Evolutionary conservation across 2,888 invertebrate species (phyloP).

Genomic region (Agrilus mali): DNA sequence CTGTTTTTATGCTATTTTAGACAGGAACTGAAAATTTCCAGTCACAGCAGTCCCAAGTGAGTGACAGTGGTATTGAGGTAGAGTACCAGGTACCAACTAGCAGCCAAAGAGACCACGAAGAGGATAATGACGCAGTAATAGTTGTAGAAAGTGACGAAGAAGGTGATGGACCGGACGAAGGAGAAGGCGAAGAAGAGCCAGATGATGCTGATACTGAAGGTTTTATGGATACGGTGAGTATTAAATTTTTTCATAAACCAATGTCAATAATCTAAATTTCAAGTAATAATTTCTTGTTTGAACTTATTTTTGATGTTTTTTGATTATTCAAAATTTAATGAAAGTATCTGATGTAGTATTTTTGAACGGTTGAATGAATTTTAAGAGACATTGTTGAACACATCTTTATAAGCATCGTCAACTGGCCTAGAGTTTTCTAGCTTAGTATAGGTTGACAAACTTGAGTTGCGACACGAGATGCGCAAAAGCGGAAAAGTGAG

Average conservation of each 20-base stretch:
- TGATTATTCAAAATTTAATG: too few relatives aligned
- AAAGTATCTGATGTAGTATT: too few relatives aligned
- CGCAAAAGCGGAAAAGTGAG: too few relatives aligned
- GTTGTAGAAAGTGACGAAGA: conserved; percentile 72
- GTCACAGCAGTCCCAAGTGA: conserved; percentile 16
- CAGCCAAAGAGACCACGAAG: conserved; percentile 76
- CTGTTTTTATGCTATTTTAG: conserved; percentile 3
- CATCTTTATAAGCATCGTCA: too few relatives aligned
- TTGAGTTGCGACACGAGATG: too few relatives aligned
- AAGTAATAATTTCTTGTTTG: too few relatives aligned
- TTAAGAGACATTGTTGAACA: too few relatives aligned
- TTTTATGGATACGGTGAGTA: conserved; percentile 35
- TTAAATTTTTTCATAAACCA: neutral
- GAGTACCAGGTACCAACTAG: conserved; percentile 79
- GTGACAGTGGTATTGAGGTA: conserved; percentile 52
- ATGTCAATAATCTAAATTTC: too few relatives aligned
- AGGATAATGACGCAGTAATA: conserved; percentile 52
- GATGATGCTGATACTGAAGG: conserved; percentile 42
- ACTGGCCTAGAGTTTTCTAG: too few relatives aligned
- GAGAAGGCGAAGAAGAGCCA: conserved; percentile 36
- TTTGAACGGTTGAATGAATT: too few relatives aligned
- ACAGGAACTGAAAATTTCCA: conserved; percentile 14
- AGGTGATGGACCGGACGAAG: conserved; percentile 40
- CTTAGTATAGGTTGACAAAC: too few relatives aligned
- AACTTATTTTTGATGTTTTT: too few relatives aligned